A percentile compares a stretch with the other conserved stretches of the same genome.
Conservation (phyloP, 2,797 vertebrate genomes). For the Phylloscopus collybita region DNA sequence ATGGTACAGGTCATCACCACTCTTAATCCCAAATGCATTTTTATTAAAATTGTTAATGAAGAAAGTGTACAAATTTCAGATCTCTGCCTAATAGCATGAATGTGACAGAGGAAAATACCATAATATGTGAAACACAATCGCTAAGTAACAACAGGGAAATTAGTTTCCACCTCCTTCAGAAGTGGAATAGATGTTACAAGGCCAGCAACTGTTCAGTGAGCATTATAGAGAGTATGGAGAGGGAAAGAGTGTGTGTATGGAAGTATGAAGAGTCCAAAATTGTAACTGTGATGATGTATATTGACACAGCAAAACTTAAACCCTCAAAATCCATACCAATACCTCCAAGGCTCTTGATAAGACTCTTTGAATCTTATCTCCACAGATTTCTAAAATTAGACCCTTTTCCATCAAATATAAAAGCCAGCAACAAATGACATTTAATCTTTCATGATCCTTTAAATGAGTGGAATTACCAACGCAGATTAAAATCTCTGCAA, state of each 20-base stretch:
- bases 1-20: background rate
- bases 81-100: background rate
- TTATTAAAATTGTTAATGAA: background rate
- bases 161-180: background rate
- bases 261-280: background rate
- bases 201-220: background rate
- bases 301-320: background rate
- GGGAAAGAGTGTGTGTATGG: background rate
- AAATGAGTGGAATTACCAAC: background rate
- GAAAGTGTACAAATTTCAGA: background rate
- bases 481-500: background rate
- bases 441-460: background rate
- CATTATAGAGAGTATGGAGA: background rate
- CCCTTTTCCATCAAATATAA: background rate
- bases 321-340: background rate
- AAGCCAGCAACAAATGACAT: background rate
- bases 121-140: background rate
- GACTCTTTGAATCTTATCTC: background rate
- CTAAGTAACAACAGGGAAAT: background rate
- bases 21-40: background rate
- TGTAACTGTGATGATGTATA: background rate
- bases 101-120: background rate
- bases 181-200: background rate
- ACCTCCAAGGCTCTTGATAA: background rate
- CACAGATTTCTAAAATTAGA: background rate